A percentile compares a stretch with the other conserved stretches of the same genome.
These are phyloP conservation scores for Pempheris klunzingeri DNA, from an alignment of 2,797 vertebrate species.

Conservation along the genomic window DNA sequence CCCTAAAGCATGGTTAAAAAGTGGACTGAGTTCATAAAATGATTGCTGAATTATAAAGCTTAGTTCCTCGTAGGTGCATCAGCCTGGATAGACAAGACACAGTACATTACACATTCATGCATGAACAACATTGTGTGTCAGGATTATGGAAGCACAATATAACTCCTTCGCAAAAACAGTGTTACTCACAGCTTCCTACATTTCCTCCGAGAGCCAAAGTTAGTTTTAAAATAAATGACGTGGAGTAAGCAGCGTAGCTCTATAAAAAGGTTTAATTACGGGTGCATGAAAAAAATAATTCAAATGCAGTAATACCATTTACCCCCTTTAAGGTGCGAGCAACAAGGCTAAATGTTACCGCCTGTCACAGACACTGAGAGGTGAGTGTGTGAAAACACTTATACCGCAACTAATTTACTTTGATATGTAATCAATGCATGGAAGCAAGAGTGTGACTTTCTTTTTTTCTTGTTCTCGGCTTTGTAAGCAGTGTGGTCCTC, in stretches of 20 bases:
- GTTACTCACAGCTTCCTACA: slow-evolving; percentile 8
- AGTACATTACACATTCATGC: slow-evolving; percentile 31
- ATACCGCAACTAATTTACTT: slow-evolving; percentile 33
- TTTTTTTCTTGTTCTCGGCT: slow-evolving; percentile 8
- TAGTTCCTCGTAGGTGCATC: background rate
- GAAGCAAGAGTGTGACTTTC: slow-evolving; percentile 29
- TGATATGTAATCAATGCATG: slow-evolving; percentile 27
- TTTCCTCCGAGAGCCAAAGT: slow-evolving; percentile 11
- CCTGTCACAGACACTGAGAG: slow-evolving; percentile 2
- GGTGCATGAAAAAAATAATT: slow-evolving; percentile 32
- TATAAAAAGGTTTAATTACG: slow-evolving; percentile 31
- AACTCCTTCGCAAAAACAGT: slow-evolving; percentile 8
- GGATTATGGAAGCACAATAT: background rate
- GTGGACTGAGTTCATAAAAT: background rate
- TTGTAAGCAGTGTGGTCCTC: slow-evolving; percentile 48
- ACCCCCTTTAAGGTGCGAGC: slow-evolving; percentile 16
- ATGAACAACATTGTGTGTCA: slow-evolving; percentile 36
- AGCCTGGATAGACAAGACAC: slow-evolving; percentile 10
- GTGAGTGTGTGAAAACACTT: too few species aligned
- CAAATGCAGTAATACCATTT: slow-evolving; percentile 34
- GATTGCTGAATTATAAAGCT: background rate
- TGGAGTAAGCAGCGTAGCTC: background rate
- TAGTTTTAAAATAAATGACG: slow-evolving; percentile 4
- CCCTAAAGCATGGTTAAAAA: background rate
- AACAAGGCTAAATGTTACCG: slow-evolving; percentile 4